Percentiles rank a stretch among this genome's conserved stretches.
Conservation (phyloP, 2,888 invertebrate genomes). For the Oasisia sp. region DNA sequence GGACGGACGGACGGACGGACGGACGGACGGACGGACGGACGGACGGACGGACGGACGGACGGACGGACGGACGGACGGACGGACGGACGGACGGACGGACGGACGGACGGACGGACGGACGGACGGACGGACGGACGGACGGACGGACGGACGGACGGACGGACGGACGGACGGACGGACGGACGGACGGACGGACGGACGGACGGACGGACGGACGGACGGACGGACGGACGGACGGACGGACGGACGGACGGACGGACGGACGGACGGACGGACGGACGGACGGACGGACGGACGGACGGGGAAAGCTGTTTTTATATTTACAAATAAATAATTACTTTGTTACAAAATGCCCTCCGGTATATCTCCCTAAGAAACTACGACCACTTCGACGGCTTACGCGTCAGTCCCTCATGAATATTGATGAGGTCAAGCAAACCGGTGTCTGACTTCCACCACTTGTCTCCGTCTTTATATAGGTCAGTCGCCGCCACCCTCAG, state of each 20-base stretch:
- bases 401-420: too few species aligned
- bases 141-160: neutral
- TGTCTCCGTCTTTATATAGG: neutral
- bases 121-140: neutral
- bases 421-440: too few species aligned
- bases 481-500: too few species aligned
- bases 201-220: neutral
- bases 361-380: too few species aligned
- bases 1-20: too few species aligned
- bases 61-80: neutral
- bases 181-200: neutral
- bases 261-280: too few species aligned
- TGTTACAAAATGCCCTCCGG: too few species aligned
- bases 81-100: neutral
- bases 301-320: too few species aligned
- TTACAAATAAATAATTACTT: too few species aligned
- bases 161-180: neutral
- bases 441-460: neutral
- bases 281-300: too few species aligned
- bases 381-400: too few species aligned
- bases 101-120: neutral
- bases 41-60: neutral
- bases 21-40: too few species aligned
- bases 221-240: neutral
- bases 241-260: neutral